These are phyloP conservation scores for Blastomussa wellsi DNA, from an alignment of 92 coral and sea anemone species.

Conservation along the genomic window DNA sequence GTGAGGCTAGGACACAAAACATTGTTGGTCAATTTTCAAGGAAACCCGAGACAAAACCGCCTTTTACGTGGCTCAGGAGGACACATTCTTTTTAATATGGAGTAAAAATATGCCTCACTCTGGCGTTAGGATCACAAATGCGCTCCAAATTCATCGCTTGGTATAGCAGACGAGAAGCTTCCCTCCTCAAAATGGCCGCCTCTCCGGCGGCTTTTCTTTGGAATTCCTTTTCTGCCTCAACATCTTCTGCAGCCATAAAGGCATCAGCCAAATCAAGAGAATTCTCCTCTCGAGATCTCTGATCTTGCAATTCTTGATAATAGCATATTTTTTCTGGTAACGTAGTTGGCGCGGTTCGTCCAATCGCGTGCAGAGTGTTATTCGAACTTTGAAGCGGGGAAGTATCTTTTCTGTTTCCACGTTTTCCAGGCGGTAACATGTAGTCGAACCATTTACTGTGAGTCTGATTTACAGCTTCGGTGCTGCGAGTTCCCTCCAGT, in stretches of 20 bases:
- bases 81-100: constrained; percentile 39
- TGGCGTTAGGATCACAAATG: constrained; percentile 83
- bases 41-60: background rate
- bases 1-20: background rate
- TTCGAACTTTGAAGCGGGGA: background rate
- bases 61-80: background rate
- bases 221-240: constrained; percentile 51
- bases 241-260: constrained; percentile 55
- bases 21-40: background rate
- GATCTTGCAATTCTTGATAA: constrained; percentile 13
- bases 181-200: constrained; percentile 90
- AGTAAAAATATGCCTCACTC: constrained; percentile 75
- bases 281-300: constrained; percentile 20
- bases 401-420: background rate
- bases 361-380: too few relatives aligned
- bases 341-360: background rate
- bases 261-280: constrained; percentile 64
- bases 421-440: constrained; percentile 62
- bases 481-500: background rate
- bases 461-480: constrained; percentile 15
- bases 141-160: constrained; percentile 90
- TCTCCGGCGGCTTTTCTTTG: constrained; percentile 76
- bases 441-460: constrained; percentile 49
- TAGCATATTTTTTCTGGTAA: constrained; percentile 21
- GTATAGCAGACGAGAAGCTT: constrained; percentile 83